Base-by-base conservation (phyloP, 1,140 invertebrate genomes). In the Muscidifurax raptorellus region DNA sequence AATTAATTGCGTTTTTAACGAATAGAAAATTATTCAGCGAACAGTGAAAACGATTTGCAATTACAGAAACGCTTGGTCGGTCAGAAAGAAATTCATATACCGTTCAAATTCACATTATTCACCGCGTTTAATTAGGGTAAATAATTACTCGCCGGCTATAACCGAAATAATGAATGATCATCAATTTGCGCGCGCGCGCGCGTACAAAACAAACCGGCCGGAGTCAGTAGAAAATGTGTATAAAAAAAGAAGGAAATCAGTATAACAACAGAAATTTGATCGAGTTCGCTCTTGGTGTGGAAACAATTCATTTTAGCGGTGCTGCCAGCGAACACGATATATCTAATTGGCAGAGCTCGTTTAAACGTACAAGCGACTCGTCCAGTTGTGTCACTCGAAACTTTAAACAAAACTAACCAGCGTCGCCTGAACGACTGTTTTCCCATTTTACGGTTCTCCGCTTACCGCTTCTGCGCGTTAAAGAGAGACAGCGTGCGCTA, bases 401-500 rank as follows among this genome's bases (percentile, higher is more conserved):
- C 69, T 82, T 80, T 64, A 82, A 82, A 82, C 52, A 82, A 82
- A 82, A 75, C 13, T 32, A 72, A 25, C 67, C 79, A 59, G 67
- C 67, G 44, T 52, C 67, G 69, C 36, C 4, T 27, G 59, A 66
- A 44, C 27, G 27, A 25, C 72, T 66, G 52, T 76, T 82, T 76
- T 82, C 72, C 72, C 74, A 47, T 82, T 82, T 82, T 59, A 76
- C 72, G 32, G n/a, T 76, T 82, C 71, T 82, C 80, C 71, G 69
- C 80, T 75, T 74, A 52, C 71, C 32, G 40, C 25, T 69, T 28
- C 22, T 69, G 13, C 6, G 28, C 32, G 15, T 18, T 22, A 30
- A 22, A 36, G 28, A 32, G 15, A 74, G 52, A 59, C 5, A 59
- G 4, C 6, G 25, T 12, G n/a, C 22, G n/a, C 6, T 13, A 22